Base-by-base conservation (phyloP, 2,113 vertebrate genomes). In the Callospermophilus lateralis region DNA sequence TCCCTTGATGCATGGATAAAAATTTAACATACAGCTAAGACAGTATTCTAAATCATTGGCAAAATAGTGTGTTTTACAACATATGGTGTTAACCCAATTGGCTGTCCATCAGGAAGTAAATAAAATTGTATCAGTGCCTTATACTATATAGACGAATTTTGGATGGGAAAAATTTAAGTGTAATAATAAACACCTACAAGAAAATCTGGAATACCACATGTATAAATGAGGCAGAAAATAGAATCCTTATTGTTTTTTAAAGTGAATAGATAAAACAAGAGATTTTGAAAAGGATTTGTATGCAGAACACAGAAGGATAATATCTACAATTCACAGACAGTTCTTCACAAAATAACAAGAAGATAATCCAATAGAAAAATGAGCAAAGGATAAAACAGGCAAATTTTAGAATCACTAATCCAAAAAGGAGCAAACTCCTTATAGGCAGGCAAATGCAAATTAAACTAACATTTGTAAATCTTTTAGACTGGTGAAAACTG, bases 31-130 rank as follows among this genome's bases (percentile, higher is more conserved):
- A 94, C 26, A 84, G 73, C 72, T 72, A 93, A 96, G 48, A 84
- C 92, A 65, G 32, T 89, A 95, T 96, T 96, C 97, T 98, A 94
- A 77, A 74, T 97, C 22, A 90, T 30, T 85, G 86, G 85, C 39
- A 95, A 93, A 97, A 74, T 87, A 58, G 67, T 63, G n/a, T 1
- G 68, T 93, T 92, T 95, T 93, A 34, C 28, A 87, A 81, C 76
- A 96, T 86, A 77, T 88, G 77, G 65, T 96, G 30, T 72, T 95
- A 90, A 37, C 26, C 63, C 80, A 92, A 53, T 37, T 90, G 76
- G 55, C 42, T 94, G 93, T 58, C 63, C 76, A 78, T 87, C 63
- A 89, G 61, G 74, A 95, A 96, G 76, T 80, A 84, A 95, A 95
- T 89, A 80, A 76, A 84, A 81, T 87, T 68, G 48, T 72, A 83